phyloP scores from a whole-genome alignment of 2,888 invertebrate species.

The Synanthedon vespiformis region DNA sequence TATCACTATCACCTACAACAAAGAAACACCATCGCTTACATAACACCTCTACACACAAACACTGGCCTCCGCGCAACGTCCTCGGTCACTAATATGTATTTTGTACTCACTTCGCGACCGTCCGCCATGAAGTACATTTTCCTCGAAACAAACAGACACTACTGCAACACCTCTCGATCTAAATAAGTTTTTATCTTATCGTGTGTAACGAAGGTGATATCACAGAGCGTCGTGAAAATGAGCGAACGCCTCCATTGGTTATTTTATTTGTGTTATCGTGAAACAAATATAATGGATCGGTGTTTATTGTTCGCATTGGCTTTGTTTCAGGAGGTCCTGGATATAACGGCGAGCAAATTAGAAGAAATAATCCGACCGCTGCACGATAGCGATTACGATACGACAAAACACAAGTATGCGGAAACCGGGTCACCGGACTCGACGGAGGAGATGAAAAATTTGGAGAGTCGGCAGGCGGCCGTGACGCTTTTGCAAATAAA shows the following conservation, averaged over 20 bases:
- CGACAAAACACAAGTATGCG: slow-evolving; percentile 45
- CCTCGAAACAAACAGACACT: slow-evolving; percentile 36
- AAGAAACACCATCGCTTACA: slow-evolving; percentile 24
- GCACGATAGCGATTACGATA: slow-evolving; percentile 41
- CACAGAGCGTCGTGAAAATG: slow-evolving; percentile 39
- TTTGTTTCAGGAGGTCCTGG: slow-evolving; percentile 70
- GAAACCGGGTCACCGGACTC: slow-evolving; percentile 63
- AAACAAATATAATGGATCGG: slow-evolving; percentile 27
- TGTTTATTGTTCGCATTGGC: slow-evolving; percentile 32
- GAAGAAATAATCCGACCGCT: slow-evolving; percentile 70
- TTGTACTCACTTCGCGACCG: slow-evolving; percentile 43
- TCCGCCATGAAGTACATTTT: slow-evolving; percentile 46
- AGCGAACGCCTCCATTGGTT: slow-evolving; percentile 53
- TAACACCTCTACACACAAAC: slow-evolving; percentile 30
- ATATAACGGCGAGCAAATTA: slow-evolving; percentile 68
- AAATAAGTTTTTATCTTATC: slow-evolving; percentile 56
- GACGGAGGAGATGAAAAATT: slow-evolving; percentile 65
- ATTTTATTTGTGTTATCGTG: slow-evolving; percentile 46
- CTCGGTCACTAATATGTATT: slow-evolving; percentile 11
- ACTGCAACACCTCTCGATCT: slow-evolving; percentile 49
- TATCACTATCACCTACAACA: slow-evolving; percentile 63
- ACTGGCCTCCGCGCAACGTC: slow-evolving; percentile 13
- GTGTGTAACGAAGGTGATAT: slow-evolving; percentile 41
- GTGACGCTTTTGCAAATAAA: slow-evolving; percentile 64
- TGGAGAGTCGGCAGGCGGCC: slow-evolving; percentile 65